Percentiles rank a stretch among this genome's conserved stretches.
These are phyloP conservation scores for Ivindomyrus marchei DNA, from an alignment of 2,113 vertebrate genomes.

Conservation along the genomic window DNA sequence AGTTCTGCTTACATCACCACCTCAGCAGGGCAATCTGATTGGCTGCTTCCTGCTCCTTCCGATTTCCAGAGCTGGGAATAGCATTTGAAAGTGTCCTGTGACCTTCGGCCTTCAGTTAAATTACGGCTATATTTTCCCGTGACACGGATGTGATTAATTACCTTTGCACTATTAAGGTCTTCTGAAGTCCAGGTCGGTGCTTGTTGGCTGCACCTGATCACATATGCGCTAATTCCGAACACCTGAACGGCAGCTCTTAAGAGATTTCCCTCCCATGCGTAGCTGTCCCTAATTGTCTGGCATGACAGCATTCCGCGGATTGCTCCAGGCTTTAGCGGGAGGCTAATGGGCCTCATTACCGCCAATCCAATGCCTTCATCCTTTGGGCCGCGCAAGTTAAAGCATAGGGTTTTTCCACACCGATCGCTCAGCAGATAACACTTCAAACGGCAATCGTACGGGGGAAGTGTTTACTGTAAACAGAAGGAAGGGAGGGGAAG, in stretches of 20 bases:
- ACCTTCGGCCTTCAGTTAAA: constrained; percentile 25
- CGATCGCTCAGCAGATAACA: background rate
- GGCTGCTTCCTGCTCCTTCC: background rate
- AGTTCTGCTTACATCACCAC: background rate
- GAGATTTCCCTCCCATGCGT: background rate
- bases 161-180: constrained; percentile 4
- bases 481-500: background rate
- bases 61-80: background rate
- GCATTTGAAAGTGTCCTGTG: background rate
- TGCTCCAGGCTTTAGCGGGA: background rate
- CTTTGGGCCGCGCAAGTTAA: constrained; percentile 2
- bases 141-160: constrained; percentile 5
- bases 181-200: constrained; percentile 14
- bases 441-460: background rate
- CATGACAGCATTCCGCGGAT: constrained; percentile 4
- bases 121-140: constrained; percentile 28
- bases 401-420: background rate
- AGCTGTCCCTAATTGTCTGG: background rate
- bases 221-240: constrained; percentile 3
- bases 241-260: background rate
- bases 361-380: background rate
- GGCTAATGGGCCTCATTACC: constrained; percentile 10
- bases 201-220: background rate
- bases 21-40: background rate
- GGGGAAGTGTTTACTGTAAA: constrained; percentile 6